Conservation (phyloP, 1,140 invertebrate genomes). For the Alviniconcha marisindica region DNA sequence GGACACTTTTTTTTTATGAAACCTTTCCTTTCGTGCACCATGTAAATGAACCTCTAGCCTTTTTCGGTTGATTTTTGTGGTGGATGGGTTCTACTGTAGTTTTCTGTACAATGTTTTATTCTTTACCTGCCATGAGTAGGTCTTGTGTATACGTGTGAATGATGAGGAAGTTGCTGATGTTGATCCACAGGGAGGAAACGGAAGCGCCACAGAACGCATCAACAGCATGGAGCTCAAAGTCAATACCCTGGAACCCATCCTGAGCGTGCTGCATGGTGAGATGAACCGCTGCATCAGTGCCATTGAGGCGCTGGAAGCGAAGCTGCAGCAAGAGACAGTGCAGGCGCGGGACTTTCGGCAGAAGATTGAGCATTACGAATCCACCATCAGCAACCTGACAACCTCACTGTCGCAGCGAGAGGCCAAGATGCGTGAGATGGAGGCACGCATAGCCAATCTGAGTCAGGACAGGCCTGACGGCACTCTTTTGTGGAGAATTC, state of each 20-base stretch:
- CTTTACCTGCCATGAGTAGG: no score
- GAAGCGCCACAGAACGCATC: not conserved
- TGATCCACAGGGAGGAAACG: no score
- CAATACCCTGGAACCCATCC: slow-evolving; percentile 59
- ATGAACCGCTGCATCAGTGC: slow-evolving; percentile 44
- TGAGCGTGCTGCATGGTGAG: slow-evolving; percentile 51
- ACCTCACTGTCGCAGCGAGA: slow-evolving; percentile 50
- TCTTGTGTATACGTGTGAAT: no score
- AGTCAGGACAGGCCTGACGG: slow-evolving; percentile 59
- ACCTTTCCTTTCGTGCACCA: no score
- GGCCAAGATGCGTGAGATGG: slow-evolving; percentile 47
- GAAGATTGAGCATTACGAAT: slow-evolving; percentile 39
- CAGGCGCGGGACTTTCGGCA: slow-evolving; percentile 35
- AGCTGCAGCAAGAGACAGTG: slow-evolving; percentile 13
- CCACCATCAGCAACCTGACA: slow-evolving; percentile 54
- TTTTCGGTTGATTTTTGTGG: no score
- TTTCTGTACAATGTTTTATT: no score
- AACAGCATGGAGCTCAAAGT: slow-evolving; percentile 46
- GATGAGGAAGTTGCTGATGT: no score
- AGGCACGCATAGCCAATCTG: slow-evolving; percentile 36
- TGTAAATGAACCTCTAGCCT: no score
- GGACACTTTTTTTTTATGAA: no score
- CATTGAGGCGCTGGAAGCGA: slow-evolving; percentile 40
- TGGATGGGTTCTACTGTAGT: no score
- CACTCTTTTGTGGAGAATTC: slow-evolving; percentile 64